A percentile compares a stretch with the other conserved stretches of the same genome.
Conservation (phyloP, 2,888 invertebrate species). For the Heliconius erato region DNA sequence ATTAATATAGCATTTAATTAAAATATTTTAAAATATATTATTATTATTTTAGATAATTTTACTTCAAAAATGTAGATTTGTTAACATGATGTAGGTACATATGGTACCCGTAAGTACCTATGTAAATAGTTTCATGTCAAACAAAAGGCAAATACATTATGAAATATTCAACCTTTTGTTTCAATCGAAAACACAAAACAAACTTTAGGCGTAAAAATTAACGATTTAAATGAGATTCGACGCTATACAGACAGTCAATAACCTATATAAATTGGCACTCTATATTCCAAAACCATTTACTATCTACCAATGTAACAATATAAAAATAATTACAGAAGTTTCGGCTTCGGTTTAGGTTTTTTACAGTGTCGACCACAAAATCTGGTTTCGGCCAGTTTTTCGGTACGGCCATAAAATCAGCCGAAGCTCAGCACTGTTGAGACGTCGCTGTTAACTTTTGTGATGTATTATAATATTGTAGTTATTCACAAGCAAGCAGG, state of each 20-base stretch:
- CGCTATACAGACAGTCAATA: not conserved
- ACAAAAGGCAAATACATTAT: not conserved
- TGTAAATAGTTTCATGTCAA: not conserved
- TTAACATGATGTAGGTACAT: too few relatives aligned
- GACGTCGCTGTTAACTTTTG: too few relatives aligned
- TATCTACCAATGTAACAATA: not conserved
- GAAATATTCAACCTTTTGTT: not conserved
- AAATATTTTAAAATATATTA: not conserved
- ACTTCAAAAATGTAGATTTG: not conserved
- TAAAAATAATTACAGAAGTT: not conserved
- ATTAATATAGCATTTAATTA: too few relatives aligned
- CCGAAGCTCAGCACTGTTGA: too few relatives aligned
- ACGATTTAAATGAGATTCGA: not conserved
- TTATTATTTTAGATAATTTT: not conserved
- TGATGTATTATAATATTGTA: too few relatives aligned
- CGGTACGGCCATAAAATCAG: too few relatives aligned
- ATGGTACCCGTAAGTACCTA: too few relatives aligned
- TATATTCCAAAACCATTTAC: not conserved
- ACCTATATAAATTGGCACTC: slow-evolving; percentile 8
- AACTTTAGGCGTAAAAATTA: not conserved
- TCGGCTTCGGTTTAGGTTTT: too few relatives aligned
- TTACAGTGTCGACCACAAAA: too few relatives aligned
- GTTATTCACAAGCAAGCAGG: too few relatives aligned
- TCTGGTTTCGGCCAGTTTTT: too few relatives aligned
- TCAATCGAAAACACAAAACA: not conserved